Evolutionary conservation across 2,113 vertebrate genomes (phyloP).

Genomic region (Macquaria ambigua): DNA sequence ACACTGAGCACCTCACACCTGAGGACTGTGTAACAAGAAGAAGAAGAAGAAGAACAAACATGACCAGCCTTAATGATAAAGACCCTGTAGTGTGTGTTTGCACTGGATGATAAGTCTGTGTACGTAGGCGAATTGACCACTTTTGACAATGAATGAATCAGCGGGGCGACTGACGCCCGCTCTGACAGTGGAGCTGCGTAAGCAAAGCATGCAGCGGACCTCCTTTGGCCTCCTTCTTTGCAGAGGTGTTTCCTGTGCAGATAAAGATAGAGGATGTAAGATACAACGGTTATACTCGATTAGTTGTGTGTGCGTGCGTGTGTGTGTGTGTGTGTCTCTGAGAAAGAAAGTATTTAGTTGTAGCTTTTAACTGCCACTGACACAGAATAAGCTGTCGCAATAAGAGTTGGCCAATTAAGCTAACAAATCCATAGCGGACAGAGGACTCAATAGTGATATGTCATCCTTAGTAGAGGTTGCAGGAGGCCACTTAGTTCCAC

Average conservation of each 20-base stretch:
- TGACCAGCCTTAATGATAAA: background rate
- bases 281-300: slow-evolving; percentile 35
- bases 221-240: slow-evolving; percentile 55
- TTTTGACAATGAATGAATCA: slow-evolving; percentile 41
- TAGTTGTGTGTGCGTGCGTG: slow-evolving; percentile 6
- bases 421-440: background rate
- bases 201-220: slow-evolving; percentile 36
- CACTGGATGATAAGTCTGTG: slow-evolving; percentile 45
- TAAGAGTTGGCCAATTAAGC: slow-evolving; percentile 19
- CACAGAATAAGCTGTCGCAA: slow-evolving; percentile 42
- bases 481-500: slow-evolving; percentile 9
- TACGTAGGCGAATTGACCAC: background rate
- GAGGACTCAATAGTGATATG: slow-evolving; percentile 19
- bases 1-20: slow-evolving; percentile 21
- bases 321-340: slow-evolving; percentile 11
- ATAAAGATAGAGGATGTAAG: slow-evolving; percentile 59
- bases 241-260: slow-evolving; percentile 70
- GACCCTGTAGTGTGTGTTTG: slow-evolving; percentile 18
- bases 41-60: background rate
- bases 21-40: background rate
- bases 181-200: slow-evolving; percentile 3
- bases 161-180: background rate
- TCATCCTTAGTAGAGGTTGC: slow-evolving; percentile 16
- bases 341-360: slow-evolving; percentile 12
- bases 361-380: slow-evolving; percentile 40